Conservation (phyloP, 2,113 vertebrate species). For the Cyrtonyx montezumae region DNA sequence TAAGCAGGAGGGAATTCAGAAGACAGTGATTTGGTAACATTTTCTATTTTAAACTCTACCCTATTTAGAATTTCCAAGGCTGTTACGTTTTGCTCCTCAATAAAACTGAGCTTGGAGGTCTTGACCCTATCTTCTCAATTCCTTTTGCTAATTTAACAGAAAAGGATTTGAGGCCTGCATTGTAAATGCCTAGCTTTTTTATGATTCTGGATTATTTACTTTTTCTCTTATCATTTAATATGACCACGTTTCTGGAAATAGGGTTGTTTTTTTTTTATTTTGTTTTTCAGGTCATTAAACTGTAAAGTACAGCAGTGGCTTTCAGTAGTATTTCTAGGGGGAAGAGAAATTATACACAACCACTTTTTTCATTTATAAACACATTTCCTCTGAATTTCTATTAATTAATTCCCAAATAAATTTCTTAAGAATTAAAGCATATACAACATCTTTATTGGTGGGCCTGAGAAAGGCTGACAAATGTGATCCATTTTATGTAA, state of each 20-base stretch:
- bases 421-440: background rate
- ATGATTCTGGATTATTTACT: conserved; percentile 18
- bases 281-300: conserved; percentile 4
- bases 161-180: background rate
- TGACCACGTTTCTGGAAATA: background rate
- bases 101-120: conserved; percentile 24
- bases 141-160: conserved; percentile 24
- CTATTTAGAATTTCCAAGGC: background rate
- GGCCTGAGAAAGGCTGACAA: background rate
- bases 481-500: background rate
- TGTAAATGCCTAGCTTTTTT: background rate
- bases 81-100: conserved; percentile 24
- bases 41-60: conserved; percentile 16
- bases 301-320: background rate
- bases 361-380: conserved; percentile 27
- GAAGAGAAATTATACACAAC: background rate
- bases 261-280: no score
- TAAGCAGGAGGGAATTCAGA: background rate
- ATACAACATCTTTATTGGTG: background rate
- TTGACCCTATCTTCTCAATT: conserved; percentile 43
- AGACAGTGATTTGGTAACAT: background rate
- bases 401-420: background rate
- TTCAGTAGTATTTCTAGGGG: background rate
- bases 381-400: background rate
- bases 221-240: conserved; percentile 14